A percentile compares a stretch with the other conserved stretches of the same genome.
Evolutionary conservation across 1,140 invertebrate genomes (phyloP).

Genomic region (Aporrectodea caliginosa): DNA sequence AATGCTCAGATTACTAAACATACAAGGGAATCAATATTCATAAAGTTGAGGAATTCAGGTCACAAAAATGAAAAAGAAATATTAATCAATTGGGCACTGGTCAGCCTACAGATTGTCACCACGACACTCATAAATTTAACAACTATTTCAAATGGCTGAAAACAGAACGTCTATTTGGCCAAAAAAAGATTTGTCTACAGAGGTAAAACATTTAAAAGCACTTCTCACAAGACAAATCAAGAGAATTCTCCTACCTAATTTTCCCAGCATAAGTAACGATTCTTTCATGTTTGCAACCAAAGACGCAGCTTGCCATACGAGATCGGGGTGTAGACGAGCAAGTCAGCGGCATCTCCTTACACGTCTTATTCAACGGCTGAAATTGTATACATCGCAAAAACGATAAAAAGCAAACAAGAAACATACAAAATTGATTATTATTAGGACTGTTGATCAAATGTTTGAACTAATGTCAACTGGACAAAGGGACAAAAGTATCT

Average conservation of each 20-base stretch:
- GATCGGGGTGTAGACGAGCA: constrained; percentile 56
- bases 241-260: too few species aligned
- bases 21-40: too few species aligned
- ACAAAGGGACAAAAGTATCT: too few species aligned
- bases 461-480: too few species aligned
- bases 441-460: too few species aligned
- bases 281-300: constrained; percentile 73
- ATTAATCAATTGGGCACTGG: background rate
- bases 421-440: too few species aligned
- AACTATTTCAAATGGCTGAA: too few species aligned
- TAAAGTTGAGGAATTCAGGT: background rate
- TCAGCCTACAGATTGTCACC: background rate
- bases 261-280: constrained; percentile 67
- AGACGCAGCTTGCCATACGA: constrained; percentile 62
- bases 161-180: too few species aligned
- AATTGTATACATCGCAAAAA: constrained; percentile 5
- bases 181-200: too few species aligned
- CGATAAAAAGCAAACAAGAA: background rate
- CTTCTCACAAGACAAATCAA: too few species aligned
- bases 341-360: constrained; percentile 46
- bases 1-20: too few species aligned
- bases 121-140: background rate
- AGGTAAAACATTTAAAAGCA: too few species aligned
- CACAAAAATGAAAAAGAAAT: background rate
- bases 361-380: constrained; percentile 45